Evolutionary conservation across 2,888 invertebrate species (phyloP).

Genomic region (Allacma fusca): DNA sequence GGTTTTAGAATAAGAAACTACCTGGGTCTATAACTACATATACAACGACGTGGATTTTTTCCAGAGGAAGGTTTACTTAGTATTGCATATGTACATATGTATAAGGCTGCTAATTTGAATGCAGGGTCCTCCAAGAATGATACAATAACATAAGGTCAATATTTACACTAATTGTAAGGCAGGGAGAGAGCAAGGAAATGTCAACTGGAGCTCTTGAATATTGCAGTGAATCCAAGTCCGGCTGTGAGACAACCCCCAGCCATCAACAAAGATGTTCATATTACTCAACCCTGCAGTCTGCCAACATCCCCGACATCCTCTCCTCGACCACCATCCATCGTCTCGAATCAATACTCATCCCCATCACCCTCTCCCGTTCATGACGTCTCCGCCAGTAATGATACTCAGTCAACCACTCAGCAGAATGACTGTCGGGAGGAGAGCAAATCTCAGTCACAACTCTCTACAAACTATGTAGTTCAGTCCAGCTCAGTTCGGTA

Average conservation of each 20-base stretch:
- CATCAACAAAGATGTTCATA: constrained; percentile 66
- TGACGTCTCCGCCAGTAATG: not conserved
- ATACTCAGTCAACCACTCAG: not conserved
- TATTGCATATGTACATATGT: no score
- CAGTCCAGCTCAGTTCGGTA: constrained; percentile 16
- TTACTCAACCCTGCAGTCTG: constrained; percentile 82
- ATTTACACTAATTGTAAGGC: constrained; percentile 5
- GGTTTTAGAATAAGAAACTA: no score
- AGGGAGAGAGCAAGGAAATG: not conserved
- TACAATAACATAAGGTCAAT: no score
- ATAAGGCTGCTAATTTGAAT: no score
- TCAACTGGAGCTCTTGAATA: not conserved
- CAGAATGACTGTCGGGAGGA: not conserved
- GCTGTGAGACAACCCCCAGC: constrained; percentile 41
- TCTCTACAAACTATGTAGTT: constrained; percentile 35
- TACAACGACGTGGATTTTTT: no score
- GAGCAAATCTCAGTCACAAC: constrained; percentile 29
- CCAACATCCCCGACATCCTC: constrained; percentile 72
- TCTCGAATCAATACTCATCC: constrained; percentile 27
- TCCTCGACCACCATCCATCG: constrained; percentile 64
- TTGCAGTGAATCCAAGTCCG: constrained; percentile 29
- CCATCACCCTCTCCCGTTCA: constrained; percentile 34
- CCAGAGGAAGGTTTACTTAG: no score
- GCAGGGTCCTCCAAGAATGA: no score
- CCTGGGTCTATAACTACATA: no score